A percentile compares a stretch with the other conserved stretches of the same genome.
Conservation (phyloP, 2,797 vertebrate species). For the Sebastes minor region DNA sequence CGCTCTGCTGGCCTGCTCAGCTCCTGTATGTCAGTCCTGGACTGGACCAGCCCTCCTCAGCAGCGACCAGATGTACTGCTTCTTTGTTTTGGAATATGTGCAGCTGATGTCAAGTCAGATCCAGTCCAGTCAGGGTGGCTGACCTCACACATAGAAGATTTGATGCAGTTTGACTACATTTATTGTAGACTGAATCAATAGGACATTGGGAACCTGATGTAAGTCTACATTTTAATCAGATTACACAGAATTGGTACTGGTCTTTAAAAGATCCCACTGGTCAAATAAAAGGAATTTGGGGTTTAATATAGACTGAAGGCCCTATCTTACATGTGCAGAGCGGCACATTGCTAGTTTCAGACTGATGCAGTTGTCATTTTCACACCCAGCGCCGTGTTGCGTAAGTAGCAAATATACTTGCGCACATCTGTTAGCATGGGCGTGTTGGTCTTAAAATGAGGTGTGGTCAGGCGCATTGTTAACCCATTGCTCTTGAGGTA, state of each 20-base stretch:
- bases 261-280: neutral
- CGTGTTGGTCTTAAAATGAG: too few species aligned
- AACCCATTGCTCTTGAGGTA: too few species aligned
- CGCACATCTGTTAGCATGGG: too few species aligned
- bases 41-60: neutral
- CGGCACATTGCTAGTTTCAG: too few species aligned
- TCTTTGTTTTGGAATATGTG: neutral
- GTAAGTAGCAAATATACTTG: too few species aligned
- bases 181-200: neutral
- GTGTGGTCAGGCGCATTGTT: too few species aligned
- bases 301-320: neutral
- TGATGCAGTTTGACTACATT: neutral
- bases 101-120: neutral
- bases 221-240: neutral
- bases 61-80: neutral
- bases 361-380: too few species aligned
- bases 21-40: constrained; percentile 16
- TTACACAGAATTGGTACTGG: neutral
- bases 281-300: neutral
- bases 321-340: too few species aligned
- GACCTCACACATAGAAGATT: neutral
- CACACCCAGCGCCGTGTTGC: too few species aligned
- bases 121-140: neutral
- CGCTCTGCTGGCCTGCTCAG: constrained; percentile 16
- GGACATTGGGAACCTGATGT: neutral